Evolutionary conservation across 92 coral and sea anemone genomes (phyloP).

Genomic region (Heliopora coerulea): DNA sequence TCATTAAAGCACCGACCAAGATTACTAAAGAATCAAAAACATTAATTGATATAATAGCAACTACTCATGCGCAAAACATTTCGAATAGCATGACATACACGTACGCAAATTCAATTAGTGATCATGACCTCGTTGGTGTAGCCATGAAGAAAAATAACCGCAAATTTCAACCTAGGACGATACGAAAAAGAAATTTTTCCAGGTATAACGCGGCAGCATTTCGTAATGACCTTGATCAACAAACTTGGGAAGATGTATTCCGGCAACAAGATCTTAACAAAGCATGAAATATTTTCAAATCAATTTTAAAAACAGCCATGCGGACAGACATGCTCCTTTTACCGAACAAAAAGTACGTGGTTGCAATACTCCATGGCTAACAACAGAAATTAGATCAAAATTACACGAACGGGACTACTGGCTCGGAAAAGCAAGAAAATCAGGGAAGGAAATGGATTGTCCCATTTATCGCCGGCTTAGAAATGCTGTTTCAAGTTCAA

Average conservation of each 20-base stretch:
- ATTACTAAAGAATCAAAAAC: neutral
- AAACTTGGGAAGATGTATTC: no score
- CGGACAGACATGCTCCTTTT: neutral
- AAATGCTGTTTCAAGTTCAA: no score
- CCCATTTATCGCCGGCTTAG: no score
- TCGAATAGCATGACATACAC: no score
- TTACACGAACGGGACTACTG: neutral
- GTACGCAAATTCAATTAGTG: no score
- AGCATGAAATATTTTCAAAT: neutral
- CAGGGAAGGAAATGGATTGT: neutral
- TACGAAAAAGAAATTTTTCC: neutral
- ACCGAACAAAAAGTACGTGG: neutral
- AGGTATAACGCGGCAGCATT: neutral
- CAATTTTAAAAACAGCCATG: neutral
- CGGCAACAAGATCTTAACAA: neutral
- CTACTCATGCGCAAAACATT: neutral
- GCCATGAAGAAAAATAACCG: neutral
- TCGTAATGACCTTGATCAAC: neutral
- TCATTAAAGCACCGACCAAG: neutral
- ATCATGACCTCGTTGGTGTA: conserved; percentile 19
- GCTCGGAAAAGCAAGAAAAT: neutral
- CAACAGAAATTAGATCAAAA: neutral
- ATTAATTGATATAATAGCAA: neutral
- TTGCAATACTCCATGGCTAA: conserved; percentile 3
- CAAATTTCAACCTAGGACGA: neutral